Evolutionary conservation across 2,888 invertebrate species (phyloP).

Genomic region (Acleris holmiana): DNA sequence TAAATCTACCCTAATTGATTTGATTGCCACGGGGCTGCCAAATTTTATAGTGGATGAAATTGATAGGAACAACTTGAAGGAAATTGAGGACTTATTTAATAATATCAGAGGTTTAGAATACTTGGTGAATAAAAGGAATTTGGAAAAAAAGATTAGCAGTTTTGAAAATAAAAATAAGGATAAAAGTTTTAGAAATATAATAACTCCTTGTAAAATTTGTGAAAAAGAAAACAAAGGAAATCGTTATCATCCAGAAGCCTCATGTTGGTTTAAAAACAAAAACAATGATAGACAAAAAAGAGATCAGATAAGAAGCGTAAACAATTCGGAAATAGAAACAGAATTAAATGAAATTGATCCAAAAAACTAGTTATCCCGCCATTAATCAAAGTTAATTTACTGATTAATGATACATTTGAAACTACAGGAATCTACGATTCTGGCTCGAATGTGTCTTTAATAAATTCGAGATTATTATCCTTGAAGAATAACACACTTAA

Average conservation of each 20-base stretch:
- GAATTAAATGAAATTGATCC: constrained; percentile 40
- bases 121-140: constrained; percentile 38
- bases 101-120: constrained; percentile 32
- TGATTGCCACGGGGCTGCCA: constrained; percentile 36
- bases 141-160: constrained; percentile 9
- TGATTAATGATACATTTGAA: constrained; percentile 44
- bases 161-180: constrained; percentile 7
- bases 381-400: constrained; percentile 43
- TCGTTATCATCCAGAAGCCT: constrained; percentile 38
- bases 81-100: constrained; percentile 38
- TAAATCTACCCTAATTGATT: constrained; percentile 35
- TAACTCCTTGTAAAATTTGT: constrained; percentile 36
- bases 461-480: constrained; percentile 44
- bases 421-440: constrained; percentile 47
- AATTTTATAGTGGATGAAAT: constrained; percentile 39
- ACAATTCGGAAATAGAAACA: constrained; percentile 38
- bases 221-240: constrained; percentile 38
- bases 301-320: constrained; percentile 36
- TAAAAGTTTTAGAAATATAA: no score
- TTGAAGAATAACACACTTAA: constrained; percentile 20
- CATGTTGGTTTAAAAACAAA: constrained; percentile 39
- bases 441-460: constrained; percentile 49
- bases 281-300: constrained; percentile 10
- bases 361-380: constrained; percentile 44
- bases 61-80: constrained; percentile 37